A percentile compares a stretch with the other conserved stretches of the same genome.
Evolutionary conservation across 2,888 invertebrate genomes (phyloP).

Genomic region (Ischnura elegans): DNA sequence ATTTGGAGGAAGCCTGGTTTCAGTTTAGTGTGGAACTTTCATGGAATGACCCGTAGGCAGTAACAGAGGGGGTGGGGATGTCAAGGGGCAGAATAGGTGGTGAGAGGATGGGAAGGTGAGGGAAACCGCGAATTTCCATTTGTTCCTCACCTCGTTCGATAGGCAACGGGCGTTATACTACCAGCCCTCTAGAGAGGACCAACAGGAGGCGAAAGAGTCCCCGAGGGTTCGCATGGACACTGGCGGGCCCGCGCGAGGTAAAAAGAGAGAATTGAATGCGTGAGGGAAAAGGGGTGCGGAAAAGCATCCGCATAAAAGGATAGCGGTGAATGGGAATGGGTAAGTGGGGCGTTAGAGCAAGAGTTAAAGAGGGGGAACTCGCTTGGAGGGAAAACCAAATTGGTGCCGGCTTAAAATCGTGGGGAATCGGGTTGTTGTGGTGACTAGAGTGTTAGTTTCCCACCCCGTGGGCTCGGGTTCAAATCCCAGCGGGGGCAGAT

Average conservation of each 20-base stretch:
- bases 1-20: no score
- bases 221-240: neutral
- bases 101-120: neutral
- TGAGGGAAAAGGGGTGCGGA: neutral
- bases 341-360: neutral
- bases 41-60: no score
- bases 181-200: neutral
- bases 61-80: neutral
- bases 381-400: neutral
- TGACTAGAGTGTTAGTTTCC: no score
- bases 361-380: neutral
- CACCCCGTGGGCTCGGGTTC: no score
- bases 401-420: no score
- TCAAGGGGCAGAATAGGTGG: neutral
- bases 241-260: neutral
- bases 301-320: neutral
- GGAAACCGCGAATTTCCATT: slow-evolving; percentile 26
- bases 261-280: neutral
- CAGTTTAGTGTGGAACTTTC: no score
- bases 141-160: slow-evolving; percentile 16
- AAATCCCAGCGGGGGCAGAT: no score
- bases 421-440: no score
- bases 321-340: neutral
- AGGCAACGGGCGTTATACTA: neutral
- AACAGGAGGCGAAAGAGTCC: neutral